Conservation (phyloP, 2,888 invertebrate genomes). For the Sinohyriopsis cumingii region DNA sequence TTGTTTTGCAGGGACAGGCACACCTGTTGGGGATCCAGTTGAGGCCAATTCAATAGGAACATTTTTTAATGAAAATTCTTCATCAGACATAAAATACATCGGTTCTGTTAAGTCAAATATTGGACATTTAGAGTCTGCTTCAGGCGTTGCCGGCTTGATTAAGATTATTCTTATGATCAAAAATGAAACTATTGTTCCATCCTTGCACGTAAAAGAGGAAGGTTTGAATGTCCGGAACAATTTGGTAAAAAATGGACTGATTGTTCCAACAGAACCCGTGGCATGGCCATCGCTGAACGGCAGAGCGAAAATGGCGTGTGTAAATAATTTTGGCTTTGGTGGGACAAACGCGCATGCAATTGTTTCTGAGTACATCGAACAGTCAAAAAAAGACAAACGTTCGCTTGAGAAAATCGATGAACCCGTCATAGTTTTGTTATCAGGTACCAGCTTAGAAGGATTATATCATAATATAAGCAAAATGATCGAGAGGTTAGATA, state of each 20-base stretch:
- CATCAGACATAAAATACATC: slow-evolving; percentile 15
- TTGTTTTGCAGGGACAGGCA: slow-evolving; percentile 52
- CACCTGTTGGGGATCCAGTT: slow-evolving; percentile 52
- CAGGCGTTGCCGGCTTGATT: slow-evolving; percentile 49
- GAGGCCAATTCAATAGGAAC: slow-evolving; percentile 46
- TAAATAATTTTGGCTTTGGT: slow-evolving; percentile 50
- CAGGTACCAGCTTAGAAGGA: too few species aligned
- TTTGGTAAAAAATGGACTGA: slow-evolving; percentile 23
- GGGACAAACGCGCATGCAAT: slow-evolving; percentile 46
- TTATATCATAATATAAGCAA: too few species aligned
- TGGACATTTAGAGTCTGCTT: slow-evolving; percentile 49
- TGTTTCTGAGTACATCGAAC: slow-evolving; percentile 11
- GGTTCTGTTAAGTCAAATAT: slow-evolving; percentile 55
- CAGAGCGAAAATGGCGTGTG: slow-evolving; percentile 16
- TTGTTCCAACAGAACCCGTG: slow-evolving; percentile 25
- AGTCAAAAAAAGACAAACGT: slow-evolving; percentile 2
- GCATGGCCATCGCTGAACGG: slow-evolving; percentile 18
- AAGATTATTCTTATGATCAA: slow-evolving; percentile 52
- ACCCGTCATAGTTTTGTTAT: too few species aligned
- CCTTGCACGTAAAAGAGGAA: slow-evolving; percentile 34
- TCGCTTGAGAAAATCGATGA: not conserved
- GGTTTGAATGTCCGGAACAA: slow-evolving; percentile 34
- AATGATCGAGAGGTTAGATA: not conserved
- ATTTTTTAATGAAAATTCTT: slow-evolving; percentile 25
- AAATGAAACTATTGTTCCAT: slow-evolving; percentile 39